phyloP scores from a whole-genome alignment of 2,888 invertebrate genomes.

The Nomada flava region DNA sequence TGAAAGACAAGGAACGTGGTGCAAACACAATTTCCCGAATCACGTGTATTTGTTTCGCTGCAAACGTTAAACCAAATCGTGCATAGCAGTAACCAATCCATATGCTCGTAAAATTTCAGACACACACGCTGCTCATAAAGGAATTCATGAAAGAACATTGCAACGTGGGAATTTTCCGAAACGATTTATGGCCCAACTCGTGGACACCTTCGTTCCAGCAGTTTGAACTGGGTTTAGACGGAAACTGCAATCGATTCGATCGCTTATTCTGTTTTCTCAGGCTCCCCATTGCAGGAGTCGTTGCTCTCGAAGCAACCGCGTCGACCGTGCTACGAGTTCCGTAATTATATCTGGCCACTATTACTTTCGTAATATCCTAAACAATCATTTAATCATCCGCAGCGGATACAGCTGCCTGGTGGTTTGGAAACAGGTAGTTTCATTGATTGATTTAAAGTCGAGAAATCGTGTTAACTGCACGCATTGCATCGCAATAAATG shows the following conservation, averaged over 20 bases:
- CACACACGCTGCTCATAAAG: background rate
- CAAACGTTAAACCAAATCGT: background rate
- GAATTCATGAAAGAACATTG: slow-evolving; percentile 13
- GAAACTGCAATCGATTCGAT: slow-evolving; percentile 23
- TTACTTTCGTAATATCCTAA: slow-evolving; percentile 23
- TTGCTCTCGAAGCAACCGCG: background rate
- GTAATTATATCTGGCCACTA: slow-evolving; percentile 17
- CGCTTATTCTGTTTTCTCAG: slow-evolving; percentile 14
- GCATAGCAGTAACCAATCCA: background rate
- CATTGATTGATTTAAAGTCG: background rate
- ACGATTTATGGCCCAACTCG: background rate
- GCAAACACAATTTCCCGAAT: background rate
- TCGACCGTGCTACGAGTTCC: slow-evolving; percentile 14
- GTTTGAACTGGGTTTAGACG: background rate
- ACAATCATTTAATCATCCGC: slow-evolving; percentile 22
- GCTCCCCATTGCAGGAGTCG: background rate
- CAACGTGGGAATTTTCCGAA: slow-evolving; percentile 17
- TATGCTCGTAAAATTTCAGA: too few relatives aligned
- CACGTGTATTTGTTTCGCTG: background rate
- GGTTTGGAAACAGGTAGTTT: slow-evolving; percentile 29
- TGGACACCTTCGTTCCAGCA: background rate
- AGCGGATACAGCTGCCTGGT: slow-evolving; percentile 16
- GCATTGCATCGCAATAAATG: background rate
- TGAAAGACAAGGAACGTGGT: background rate
- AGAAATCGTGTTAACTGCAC: background rate